Percentiles rank a stretch among this genome's conserved stretches.
Evolutionary conservation across 2,113 vertebrate species (phyloP).

Genomic region (Brachyistius frenatus): DNA sequence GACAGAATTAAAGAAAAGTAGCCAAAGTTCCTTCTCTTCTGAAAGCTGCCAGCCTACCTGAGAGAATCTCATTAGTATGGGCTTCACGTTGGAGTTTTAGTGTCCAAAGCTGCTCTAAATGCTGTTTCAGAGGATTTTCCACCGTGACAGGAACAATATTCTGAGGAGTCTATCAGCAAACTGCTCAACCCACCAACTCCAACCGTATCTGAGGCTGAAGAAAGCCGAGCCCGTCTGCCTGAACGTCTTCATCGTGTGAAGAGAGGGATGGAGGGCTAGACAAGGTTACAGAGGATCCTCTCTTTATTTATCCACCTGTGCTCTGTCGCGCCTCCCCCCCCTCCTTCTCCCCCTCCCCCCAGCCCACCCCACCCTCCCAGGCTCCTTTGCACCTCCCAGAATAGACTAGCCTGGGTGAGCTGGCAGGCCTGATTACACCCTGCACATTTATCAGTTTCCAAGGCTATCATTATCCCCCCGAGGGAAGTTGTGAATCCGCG

Average conservation of each 20-base stretch:
- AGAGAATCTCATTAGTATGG: conserved; percentile 7
- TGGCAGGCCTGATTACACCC: conserved; percentile 72
- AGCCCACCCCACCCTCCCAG: conserved; percentile 4
- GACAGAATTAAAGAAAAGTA: background rate
- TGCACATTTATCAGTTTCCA: conserved; percentile 81
- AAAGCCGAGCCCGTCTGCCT: conserved; percentile 3
- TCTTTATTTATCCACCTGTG: conserved; percentile 66
- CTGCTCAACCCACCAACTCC: background rate
- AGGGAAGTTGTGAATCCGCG: conserved; percentile 71
- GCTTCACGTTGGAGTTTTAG: background rate
- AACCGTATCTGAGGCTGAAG: conserved; percentile 8
- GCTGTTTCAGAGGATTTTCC: conserved; percentile 22
- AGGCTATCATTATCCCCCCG: conserved; percentile 79
- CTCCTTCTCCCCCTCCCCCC: too few relatives aligned
- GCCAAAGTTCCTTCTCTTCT: background rate
- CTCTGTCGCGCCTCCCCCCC: conserved; percentile 46
- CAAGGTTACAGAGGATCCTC: conserved; percentile 43
- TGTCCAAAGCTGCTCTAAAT: conserved; percentile 3
- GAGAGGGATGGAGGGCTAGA: conserved; percentile 23
- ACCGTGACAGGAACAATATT: conserved; percentile 30
- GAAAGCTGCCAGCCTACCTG: background rate
- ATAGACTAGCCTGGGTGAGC: conserved; percentile 66
- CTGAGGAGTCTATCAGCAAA: conserved; percentile 13
- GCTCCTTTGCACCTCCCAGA: conserved; percentile 69
- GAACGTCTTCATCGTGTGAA: conserved; percentile 16